A percentile compares a stretch with the other conserved stretches of the same genome.
Evolutionary conservation across 2,113 vertebrate species (phyloP).

Genomic region (Oenanthe oenanthe): DNA sequence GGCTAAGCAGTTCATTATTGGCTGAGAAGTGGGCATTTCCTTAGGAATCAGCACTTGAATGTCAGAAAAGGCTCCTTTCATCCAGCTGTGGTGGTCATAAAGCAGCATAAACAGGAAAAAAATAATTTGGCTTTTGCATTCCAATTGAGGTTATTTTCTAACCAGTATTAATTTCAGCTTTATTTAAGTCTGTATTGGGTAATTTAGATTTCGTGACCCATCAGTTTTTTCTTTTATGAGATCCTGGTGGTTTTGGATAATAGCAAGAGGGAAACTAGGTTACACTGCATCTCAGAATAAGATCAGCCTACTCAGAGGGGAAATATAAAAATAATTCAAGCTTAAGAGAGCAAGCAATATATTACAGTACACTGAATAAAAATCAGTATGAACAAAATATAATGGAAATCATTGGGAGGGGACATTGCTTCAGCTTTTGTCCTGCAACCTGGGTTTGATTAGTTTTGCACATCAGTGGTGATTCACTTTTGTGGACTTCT

Average conservation of each 20-base stretch:
- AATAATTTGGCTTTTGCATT: neutral
- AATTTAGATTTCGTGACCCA: neutral
- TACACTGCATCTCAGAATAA: neutral
- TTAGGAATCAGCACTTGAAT: neutral
- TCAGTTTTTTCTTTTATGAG: neutral
- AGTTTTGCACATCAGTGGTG: neutral
- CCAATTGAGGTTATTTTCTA: neutral
- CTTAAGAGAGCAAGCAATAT: neutral
- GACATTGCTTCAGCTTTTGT: neutral
- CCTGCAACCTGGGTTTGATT: neutral
- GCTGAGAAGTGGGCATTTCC: neutral
- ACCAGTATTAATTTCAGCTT: neutral
- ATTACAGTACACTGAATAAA: neutral
- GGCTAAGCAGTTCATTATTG: neutral
- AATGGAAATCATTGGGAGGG: neutral
- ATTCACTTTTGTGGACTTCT: neutral
- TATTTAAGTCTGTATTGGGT: constrained; percentile 28
- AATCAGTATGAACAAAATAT: neutral
- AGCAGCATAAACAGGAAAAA: neutral
- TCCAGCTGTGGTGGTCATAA: neutral
- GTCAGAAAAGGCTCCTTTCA: neutral
- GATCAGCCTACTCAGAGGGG: neutral
- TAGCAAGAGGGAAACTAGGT: constrained; percentile 14
- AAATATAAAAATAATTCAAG: neutral
- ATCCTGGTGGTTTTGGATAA: neutral